Conservation (phyloP, 1,140 invertebrate genomes). For the Diorhabda sublineata region DNA sequence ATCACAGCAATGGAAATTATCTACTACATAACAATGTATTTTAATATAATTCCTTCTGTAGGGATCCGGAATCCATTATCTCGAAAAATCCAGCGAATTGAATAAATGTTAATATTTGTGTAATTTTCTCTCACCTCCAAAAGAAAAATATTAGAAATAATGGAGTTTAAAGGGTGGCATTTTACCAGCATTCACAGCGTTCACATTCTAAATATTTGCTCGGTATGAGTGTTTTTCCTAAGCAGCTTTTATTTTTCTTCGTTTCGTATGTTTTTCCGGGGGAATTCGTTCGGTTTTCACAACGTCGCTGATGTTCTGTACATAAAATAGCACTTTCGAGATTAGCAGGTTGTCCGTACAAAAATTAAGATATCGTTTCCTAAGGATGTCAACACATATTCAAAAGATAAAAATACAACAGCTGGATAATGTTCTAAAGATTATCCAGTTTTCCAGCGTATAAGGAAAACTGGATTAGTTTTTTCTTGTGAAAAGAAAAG, state of each 20-base stretch:
- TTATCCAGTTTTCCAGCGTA: too few relatives aligned
- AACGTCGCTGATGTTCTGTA: background rate
- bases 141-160: conserved; percentile 13
- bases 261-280: background rate
- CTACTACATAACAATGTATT: too few relatives aligned
- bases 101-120: too few relatives aligned
- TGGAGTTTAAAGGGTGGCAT: conserved; percentile 12
- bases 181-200: conserved; percentile 6
- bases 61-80: too few relatives aligned
- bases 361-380: background rate
- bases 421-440: too few relatives aligned
- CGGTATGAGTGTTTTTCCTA: conserved; percentile 1
- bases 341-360: background rate
- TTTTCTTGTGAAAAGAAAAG: too few relatives aligned
- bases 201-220: conserved; percentile 13
- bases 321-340: background rate
- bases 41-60: too few relatives aligned
- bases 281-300: background rate
- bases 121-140: background rate
- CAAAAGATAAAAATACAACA: too few relatives aligned
- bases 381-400: too few relatives aligned
- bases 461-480: too few relatives aligned
- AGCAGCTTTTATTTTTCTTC: conserved; percentile 1
- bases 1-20: too few relatives aligned
- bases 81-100: too few relatives aligned